Base-by-base conservation (phyloP, 2,888 invertebrate genomes). In the Scaptomyza reducta region DNA sequence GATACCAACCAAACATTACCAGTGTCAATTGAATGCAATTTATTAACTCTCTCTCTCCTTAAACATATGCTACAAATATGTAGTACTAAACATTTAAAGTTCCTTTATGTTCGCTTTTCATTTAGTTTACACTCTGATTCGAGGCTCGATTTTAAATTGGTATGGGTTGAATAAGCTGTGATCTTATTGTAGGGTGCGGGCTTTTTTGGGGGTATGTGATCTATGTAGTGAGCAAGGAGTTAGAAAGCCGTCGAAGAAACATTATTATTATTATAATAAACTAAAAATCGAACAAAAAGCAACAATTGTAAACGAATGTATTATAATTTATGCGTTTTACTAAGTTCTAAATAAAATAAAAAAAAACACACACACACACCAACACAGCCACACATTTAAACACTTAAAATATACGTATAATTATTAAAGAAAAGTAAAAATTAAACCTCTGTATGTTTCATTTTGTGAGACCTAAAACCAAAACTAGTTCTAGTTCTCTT, bases 271-370 rank as follows among this genome's bases (percentile, higher is more conserved):
- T 47, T 59, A 46, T 45, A 18, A 53, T 44, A 44, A 61, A 59
- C 27, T n/a, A 33, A 38, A 31, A 16, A n/a, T 27, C 18, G 18
- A 57, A 41, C 18, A 18, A 54, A 42, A 45, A 16, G 25, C 29
- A 57, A 31, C 25, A 57, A 50, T 47, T 69, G 51, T 69, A 65
- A 63, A 58, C 72, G 68, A 72, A 65, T 84, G 81, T 84, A 84
- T 84, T 82, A 84, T 82, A 81, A 66, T 78, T 82, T 87, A 66
- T 62, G 61, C 69, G 60, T 72, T 77, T 82, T 67, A 41, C 46
- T 80, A 68, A 85, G 86, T 82, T 80, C 6, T 40, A 22, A 58
- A 55, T 44, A 42, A 44, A 46, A 54, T 27, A 54, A n/a, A 53
- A 55, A 47, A 47, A 22, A 22, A 22, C 9, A 60, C 46, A 65